Conservation (phyloP, 2,888 invertebrate species). For the Toxonevra muliebris region DNA sequence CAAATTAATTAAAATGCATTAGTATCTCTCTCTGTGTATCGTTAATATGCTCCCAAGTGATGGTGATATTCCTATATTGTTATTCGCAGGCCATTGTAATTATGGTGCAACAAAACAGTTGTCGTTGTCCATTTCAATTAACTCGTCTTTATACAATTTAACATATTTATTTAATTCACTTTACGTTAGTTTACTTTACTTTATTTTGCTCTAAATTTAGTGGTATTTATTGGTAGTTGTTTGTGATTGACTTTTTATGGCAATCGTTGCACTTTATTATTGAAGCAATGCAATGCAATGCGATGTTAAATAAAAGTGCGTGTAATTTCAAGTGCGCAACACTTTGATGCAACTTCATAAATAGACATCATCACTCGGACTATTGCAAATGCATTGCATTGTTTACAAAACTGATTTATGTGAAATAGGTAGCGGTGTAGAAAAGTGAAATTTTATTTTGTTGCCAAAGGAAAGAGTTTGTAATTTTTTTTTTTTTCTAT, state of each 20-base stretch:
- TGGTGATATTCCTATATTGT: constrained; percentile 13
- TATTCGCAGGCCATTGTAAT: constrained; percentile 3
- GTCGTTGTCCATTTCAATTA: constrained; percentile 38
- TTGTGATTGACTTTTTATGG: neutral
- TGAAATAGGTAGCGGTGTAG: too few relatives aligned
- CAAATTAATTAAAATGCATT: too few relatives aligned
- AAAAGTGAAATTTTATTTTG: too few relatives aligned
- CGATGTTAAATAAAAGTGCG: too few relatives aligned
- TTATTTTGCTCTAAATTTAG: constrained; percentile 28
- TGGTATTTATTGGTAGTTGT: neutral
- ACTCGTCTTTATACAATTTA: constrained; percentile 20
- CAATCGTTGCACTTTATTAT: neutral
- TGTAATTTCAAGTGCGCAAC: too few relatives aligned
- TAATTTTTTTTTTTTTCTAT: too few relatives aligned
- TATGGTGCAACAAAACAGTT: constrained; percentile 20
- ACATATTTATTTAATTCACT: constrained; percentile 31
- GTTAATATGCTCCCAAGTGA: constrained; percentile 3
- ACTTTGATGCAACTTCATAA: too few relatives aligned
- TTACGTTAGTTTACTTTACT: constrained; percentile 10
- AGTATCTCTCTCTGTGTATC: neutral
- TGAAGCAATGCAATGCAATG: neutral
- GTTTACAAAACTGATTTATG: too few relatives aligned
- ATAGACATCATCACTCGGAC: too few relatives aligned
- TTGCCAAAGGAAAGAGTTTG: too few relatives aligned
- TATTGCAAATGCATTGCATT: too few relatives aligned